Conservation (phyloP, 1,140 invertebrate genomes). For the Dendroctonus valens region DNA sequence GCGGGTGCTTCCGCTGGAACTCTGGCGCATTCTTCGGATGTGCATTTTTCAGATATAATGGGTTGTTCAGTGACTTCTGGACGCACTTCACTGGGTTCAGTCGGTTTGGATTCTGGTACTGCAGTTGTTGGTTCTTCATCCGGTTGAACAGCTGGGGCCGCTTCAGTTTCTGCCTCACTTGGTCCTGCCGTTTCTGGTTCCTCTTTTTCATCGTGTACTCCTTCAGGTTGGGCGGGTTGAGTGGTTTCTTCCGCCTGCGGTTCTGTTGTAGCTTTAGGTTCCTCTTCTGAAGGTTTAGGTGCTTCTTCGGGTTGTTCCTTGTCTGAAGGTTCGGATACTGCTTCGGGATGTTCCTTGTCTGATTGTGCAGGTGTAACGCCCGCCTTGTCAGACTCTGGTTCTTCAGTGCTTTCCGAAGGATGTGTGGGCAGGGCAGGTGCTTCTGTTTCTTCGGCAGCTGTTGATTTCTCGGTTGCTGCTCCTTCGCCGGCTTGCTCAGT, state of each 20-base stretch:
- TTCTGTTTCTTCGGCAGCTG: constrained; percentile 14
- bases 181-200: constrained; percentile 2
- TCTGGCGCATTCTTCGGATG: constrained; percentile 8
- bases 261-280: neutral
- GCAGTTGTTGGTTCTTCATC: constrained; percentile 7
- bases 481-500: constrained; percentile 16
- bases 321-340: neutral
- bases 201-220: neutral
- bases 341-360: constrained; percentile 23
- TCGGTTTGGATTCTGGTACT: constrained; percentile 14
- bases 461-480: constrained; percentile 6
- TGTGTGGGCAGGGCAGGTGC: neutral
- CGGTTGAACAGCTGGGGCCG: neutral
- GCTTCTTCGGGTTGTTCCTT: constrained; percentile 10
- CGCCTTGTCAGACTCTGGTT: constrained; percentile 16
- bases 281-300: constrained; percentile 6
- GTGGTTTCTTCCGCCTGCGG: constrained; percentile 1
- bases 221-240: neutral
- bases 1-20: constrained; percentile 27
- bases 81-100: constrained; percentile 29
- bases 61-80: constrained; percentile 15
- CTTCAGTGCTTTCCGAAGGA: constrained; percentile 8
- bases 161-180: constrained; percentile 6
- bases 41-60: constrained; percentile 18
- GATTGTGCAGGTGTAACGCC: constrained; percentile 4